Conservation (phyloP, 1,140 invertebrate species). For the Pseudomyrmex cubaensis region DNA sequence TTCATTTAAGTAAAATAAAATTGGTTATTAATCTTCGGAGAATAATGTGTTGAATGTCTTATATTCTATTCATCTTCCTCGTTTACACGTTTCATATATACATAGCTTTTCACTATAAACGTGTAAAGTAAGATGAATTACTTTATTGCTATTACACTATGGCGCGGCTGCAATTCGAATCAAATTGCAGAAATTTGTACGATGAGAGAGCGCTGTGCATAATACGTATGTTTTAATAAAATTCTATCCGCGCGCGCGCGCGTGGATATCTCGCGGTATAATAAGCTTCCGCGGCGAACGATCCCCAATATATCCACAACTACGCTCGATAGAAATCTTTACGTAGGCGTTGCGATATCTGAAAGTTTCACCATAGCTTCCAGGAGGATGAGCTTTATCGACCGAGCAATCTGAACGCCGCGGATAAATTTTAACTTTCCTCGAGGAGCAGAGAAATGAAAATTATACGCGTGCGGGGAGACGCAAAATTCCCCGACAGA, state of each 20-base stretch:
- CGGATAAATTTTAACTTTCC: constrained; percentile 62
- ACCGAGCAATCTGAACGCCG: constrained; percentile 53
- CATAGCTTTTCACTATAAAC: constrained; percentile 18
- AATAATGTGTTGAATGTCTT: constrained; percentile 16
- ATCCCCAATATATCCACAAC: constrained; percentile 40
- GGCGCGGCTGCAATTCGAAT: background rate
- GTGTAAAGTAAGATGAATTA: constrained; percentile 62
- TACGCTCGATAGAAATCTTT: constrained; percentile 55
- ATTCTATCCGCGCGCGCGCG: background rate
- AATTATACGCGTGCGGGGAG: constrained; percentile 30
- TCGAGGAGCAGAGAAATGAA: constrained; percentile 59
- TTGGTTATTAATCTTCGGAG: constrained; percentile 10
- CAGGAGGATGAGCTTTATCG: constrained; percentile 64
- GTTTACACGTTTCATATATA: no score
- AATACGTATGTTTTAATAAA: constrained; percentile 9
- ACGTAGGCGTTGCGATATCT: constrained; percentile 63
- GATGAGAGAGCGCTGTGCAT: background rate
- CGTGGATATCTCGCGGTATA: background rate
- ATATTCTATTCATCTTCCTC: constrained; percentile 2
- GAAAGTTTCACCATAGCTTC: constrained; percentile 62
- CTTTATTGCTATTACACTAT: constrained; percentile 54
- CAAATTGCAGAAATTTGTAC: constrained; percentile 9
- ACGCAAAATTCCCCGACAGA: constrained; percentile 42
- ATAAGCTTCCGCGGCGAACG: constrained; percentile 25
- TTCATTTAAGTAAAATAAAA: background rate